Base-by-base conservation (phyloP, 2,797 vertebrate genomes). In the Rhinella marina region DNA sequence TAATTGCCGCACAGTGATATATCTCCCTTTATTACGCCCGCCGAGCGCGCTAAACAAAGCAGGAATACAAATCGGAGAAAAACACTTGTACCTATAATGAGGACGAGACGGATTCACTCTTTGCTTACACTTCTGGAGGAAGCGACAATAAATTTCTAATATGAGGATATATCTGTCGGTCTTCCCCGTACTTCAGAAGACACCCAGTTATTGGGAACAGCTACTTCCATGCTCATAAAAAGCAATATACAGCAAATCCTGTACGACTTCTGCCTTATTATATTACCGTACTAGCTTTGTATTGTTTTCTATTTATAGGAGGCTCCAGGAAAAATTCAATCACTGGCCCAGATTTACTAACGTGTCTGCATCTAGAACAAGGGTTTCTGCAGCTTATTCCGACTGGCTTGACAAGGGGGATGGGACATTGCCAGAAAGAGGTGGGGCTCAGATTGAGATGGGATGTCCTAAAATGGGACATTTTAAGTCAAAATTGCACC, bases 11-110 rank as follows among this genome's bases (percentile, higher is more conserved):
- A 6, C 61, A 23, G 88, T 83, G 80, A 89, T 86, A 83, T 70
- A 89, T 86, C 32, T 79, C 70, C 54, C 52, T 70, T 82, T 89
- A 79, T 75, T 82, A 66, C 41, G 66, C 83, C 80, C 82, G 59
- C 70, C 59, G 79, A 82, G 54, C 27, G 72, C 70, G 54, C 23
- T 48, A 66, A 75, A 52, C 76, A 78, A 82, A 77, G 77, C 77
- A 66, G 25, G 72, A 82, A 89, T 83, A 50, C 25, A 79, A 78
- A 68, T 86, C 72, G 52, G 72, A 70, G 62, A 77, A 61, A 59
- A 79, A 77, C 27, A 82, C 59, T 29, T 50, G 62, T 61, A 56
- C 84, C 64, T 56, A 73, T 82, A 75, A 56, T 73, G 29, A 48
- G 70, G 59, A 84, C 21, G 5, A 86, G 23, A 25, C 12, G 9